phyloP scores from a whole-genome alignment of 2,888 invertebrate genomes.

The Epistrophe grossulariae region DNA sequence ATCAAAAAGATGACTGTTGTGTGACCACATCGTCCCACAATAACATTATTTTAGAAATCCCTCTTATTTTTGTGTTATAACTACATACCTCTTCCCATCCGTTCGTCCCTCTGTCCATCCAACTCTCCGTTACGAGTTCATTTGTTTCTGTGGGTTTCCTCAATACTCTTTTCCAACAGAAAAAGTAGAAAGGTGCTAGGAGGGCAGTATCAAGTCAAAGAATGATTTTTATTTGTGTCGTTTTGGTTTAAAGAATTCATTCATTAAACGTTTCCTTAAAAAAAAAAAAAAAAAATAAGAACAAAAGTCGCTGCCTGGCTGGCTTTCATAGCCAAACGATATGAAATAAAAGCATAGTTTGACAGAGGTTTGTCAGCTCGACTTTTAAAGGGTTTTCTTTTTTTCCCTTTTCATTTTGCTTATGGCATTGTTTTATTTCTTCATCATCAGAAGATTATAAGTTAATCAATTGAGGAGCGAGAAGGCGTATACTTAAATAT shows the following conservation, averaged over 20 bases:
- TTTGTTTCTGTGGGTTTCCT: constrained; percentile 1
- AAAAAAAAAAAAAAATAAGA: background rate
- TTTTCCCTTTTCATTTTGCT: background rate
- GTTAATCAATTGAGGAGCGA: constrained; percentile 4
- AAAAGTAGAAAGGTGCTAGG: background rate
- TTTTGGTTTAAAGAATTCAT: constrained; percentile 16
- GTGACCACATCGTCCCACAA: constrained; percentile 11
- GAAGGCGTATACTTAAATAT: background rate
- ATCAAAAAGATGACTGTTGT: constrained; percentile 18
- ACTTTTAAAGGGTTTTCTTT: background rate
- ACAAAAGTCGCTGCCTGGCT: background rate
- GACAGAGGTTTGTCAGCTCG: constrained; percentile 15
- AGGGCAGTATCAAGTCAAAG: constrained; percentile 2
- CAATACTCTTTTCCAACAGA: background rate
- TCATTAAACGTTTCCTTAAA: constrained; percentile 20
- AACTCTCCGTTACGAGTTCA: too few species aligned
- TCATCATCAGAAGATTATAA: constrained; percentile 1
- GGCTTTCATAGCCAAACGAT: background rate
- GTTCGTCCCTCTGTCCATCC: too few species aligned
- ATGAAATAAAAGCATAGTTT: constrained; percentile 7
- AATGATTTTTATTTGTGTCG: constrained; percentile 22
- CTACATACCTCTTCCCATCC: background rate
- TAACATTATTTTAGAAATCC: constrained; percentile 23
- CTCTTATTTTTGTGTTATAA: constrained; percentile 1
- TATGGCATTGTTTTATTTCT: constrained; percentile 1